Base-by-base conservation (phyloP, 2,797 vertebrate genomes). In the Neosilurus mollespiculum region DNA sequence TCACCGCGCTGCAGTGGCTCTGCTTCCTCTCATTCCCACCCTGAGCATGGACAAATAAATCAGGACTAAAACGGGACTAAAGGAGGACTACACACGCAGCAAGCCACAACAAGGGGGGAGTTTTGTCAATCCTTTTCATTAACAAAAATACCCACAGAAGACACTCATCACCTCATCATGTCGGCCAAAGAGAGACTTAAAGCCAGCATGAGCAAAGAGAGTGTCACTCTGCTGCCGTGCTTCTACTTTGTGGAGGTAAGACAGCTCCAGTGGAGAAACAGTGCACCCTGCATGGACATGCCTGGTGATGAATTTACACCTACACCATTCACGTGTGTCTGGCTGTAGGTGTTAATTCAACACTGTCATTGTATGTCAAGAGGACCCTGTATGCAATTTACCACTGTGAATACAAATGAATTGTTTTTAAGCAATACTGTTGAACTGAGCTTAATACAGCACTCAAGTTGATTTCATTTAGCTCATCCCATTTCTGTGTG, bases 211-310 rank as follows among this genome's bases (percentile, higher is more conserved):
- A 95, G 96, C 93, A 98, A 98, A 95, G 97, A 99, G 92, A 98
- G 97, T 92, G 95, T 99, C 89, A 97, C 96, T 61, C 94, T 98
- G 87, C 92, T 98, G 89, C 97, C 97, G 83, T 99, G 97, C 92
- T 99, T 99, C 91, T 99, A 98, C 91, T 98, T 80, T 80, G 78
- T 80, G 53, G 78, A 80, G 78, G 78, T 80, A 80, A 80, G 78
- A 58, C 59, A 3, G 77, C 77, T 78, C 77, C 77, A 65, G 43
- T 56, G 4, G 56, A 61, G 67, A 71, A 54, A 81, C 80, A 53
- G 53, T 53, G 65, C 61, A 79, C 61, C 77, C 24, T 65, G 43
- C 61, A 65, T 49, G 43, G 77, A 79, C 14, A 6, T n/a, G n/a
- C 75, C 75, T 22, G 5, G 15, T 62, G 24, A 30, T 79, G 43